Conservation (phyloP, 2,113 vertebrate species). For the Poecile atricapillus region DNA sequence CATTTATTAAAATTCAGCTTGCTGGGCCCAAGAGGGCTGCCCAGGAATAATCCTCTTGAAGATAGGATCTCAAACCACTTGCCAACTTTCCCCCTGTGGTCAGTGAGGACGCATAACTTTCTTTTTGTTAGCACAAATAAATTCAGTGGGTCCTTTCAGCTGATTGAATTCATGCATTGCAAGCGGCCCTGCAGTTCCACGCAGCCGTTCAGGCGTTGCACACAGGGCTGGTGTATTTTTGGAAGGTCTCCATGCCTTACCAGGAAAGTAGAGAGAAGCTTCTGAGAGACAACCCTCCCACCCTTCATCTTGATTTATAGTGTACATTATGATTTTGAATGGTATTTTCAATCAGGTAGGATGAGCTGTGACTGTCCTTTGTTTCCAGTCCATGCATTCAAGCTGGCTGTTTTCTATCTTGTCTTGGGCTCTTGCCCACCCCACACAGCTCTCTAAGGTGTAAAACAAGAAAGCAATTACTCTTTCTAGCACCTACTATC, state of each 20-base stretch:
- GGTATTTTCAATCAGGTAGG: not conserved
- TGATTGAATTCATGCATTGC: not conserved
- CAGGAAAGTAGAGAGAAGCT: not conserved
- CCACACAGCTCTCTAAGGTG: not conserved
- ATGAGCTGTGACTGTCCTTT: not conserved
- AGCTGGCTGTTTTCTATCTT: not conserved
- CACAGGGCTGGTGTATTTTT: not conserved
- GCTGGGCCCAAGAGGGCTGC: not conserved
- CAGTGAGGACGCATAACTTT: not conserved
- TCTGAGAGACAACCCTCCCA: not conserved
- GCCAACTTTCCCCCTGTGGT: not conserved
- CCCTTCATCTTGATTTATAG: not conserved
- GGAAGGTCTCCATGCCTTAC: not conserved
- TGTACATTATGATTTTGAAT: not conserved
- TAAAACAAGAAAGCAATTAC: not conserved
- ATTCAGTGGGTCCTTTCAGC: not conserved
- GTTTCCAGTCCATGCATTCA: not conserved
- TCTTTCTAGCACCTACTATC: not conserved
- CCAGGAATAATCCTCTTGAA: not conserved
- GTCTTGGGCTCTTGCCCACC: not conserved
- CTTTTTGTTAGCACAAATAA: not conserved
- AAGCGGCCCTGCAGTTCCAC: fast-evolving
- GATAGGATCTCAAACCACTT: not conserved
- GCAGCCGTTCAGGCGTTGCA: not conserved
- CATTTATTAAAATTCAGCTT: not conserved